These are phyloP conservation scores for Hyperoplus lanceolatus DNA, from an alignment of 2,797 vertebrate genomes.

Conservation along the genomic window DNA sequence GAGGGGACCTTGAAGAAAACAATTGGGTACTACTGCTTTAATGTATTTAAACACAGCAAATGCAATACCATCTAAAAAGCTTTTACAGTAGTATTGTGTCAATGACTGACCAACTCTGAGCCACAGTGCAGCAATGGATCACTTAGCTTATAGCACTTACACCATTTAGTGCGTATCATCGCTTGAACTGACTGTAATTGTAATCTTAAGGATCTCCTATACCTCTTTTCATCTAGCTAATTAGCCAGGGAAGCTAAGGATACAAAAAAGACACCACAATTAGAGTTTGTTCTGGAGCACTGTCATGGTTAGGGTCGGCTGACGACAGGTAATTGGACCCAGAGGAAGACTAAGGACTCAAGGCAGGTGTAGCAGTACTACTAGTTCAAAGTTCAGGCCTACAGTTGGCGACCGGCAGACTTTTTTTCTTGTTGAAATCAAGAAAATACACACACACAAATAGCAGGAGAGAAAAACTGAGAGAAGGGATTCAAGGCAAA, in stretches of 20 bases:
- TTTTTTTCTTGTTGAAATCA: conserved; percentile 14
- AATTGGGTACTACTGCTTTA: not conserved
- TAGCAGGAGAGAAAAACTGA: not conserved
- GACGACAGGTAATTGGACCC: conserved; percentile 60
- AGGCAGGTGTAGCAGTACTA: conserved; percentile 36
- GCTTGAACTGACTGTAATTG: not conserved
- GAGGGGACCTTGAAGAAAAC: not conserved
- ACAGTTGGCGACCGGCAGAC: conserved; percentile 20
- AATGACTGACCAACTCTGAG: not conserved
- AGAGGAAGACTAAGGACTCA: conserved; percentile 43
- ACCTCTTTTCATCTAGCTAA: conserved; percentile 8
- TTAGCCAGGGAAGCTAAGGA: conserved; percentile 19
- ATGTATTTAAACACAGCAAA: not conserved
- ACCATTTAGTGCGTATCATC: not conserved
- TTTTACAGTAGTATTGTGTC: not conserved
- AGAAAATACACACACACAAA: conserved; percentile 18
- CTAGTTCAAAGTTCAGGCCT: conserved; percentile 46
- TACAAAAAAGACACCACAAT: conserved; percentile 16
- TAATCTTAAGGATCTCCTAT: not conserved
- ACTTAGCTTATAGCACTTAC: not conserved
- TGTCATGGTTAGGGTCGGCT: conserved; percentile 35
- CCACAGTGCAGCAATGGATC: not conserved
- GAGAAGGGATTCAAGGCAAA: conserved; percentile 11
- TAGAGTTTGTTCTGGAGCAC: conserved; percentile 21
- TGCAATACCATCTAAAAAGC: not conserved